Conservation (phyloP, 2,113 vertebrate species). For the Spea bombifrons region DNA sequence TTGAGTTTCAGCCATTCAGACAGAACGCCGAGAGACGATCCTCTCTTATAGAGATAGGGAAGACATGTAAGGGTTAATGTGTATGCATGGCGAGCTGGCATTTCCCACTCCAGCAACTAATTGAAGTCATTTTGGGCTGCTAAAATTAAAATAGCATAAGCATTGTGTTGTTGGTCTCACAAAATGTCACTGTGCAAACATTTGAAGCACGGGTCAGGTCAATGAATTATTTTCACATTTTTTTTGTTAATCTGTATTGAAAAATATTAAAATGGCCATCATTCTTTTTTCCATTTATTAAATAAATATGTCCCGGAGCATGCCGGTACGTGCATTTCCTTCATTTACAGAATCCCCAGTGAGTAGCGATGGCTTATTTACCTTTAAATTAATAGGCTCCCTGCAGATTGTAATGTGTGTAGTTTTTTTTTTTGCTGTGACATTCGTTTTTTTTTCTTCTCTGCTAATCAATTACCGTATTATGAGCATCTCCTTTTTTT, state of each 20-base stretch:
- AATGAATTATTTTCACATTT: not conserved
- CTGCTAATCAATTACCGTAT: conserved; percentile 19
- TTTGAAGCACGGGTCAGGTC: not conserved
- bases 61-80: no score
- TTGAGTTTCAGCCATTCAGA: no score
- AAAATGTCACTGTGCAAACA: no score
- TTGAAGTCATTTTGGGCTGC: no score
- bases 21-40: no score
- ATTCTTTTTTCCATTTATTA: not conserved
- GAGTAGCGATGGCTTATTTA: conserved; percentile 38
- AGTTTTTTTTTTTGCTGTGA: conserved; percentile 13
- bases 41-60: no score
- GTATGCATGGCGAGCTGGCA: no score
- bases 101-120: no score
- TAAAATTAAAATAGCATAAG: no score
- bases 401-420: conserved; percentile 5
- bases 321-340: conserved; percentile 8
- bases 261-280: not conserved
- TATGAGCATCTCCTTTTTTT: conserved; percentile 26
- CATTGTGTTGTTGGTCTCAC: no score
- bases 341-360: conserved; percentile 24
- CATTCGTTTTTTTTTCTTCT: conserved; percentile 17
- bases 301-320: conserved; percentile 20
- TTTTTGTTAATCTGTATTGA: no score
- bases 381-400: conserved; percentile 42